Percentiles rank a stretch among this genome's conserved stretches.
These are phyloP conservation scores for Tenthredo scrophulariae DNA, from an alignment of 2,888 invertebrate genomes.

Conservation along the genomic window DNA sequence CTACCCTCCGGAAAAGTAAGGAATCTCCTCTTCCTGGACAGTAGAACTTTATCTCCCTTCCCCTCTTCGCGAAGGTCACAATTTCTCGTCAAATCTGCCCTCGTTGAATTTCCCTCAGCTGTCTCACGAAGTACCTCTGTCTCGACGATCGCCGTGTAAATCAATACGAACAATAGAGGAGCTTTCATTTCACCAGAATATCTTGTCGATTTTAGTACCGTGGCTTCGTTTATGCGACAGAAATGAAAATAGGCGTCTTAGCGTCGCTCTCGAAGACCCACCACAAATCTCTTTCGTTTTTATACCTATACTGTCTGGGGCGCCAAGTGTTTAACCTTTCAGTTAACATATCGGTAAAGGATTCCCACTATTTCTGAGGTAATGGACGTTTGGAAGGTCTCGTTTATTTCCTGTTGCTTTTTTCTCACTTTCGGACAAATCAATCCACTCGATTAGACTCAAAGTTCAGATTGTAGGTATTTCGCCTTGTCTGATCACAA, in stretches of 20 bases:
- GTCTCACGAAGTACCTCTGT: not conserved
- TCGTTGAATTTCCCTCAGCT: not conserved
- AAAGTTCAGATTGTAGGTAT: not conserved
- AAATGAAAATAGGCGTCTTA: conserved; percentile 30
- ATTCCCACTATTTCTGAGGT: conserved; percentile 27
- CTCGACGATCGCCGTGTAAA: not conserved
- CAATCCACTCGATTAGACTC: not conserved
- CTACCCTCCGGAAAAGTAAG: conserved; percentile 78
- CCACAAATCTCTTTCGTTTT: conserved; percentile 16
- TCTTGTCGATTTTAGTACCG: not conserved
- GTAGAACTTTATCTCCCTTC: conserved; percentile 42
- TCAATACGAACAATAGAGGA: conserved; percentile 29
- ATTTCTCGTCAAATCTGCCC: conserved; percentile 13
- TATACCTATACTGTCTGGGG: not conserved
- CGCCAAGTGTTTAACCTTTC: conserved; percentile 60
- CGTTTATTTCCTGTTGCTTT: not conserved
- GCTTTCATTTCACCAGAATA: conserved; percentile 9
- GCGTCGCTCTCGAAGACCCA: conserved; percentile 15
- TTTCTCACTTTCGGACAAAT: not conserved
- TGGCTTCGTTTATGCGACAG: not conserved
- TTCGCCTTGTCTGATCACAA: not conserved
- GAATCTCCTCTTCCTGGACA: conserved; percentile 74
- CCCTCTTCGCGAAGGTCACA: conserved; percentile 10
- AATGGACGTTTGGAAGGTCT: not conserved
- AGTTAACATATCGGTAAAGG: conserved; percentile 58